phyloP scores from a whole-genome alignment of 2,888 invertebrate species.

The Lycocerus yunnanus region DNA sequence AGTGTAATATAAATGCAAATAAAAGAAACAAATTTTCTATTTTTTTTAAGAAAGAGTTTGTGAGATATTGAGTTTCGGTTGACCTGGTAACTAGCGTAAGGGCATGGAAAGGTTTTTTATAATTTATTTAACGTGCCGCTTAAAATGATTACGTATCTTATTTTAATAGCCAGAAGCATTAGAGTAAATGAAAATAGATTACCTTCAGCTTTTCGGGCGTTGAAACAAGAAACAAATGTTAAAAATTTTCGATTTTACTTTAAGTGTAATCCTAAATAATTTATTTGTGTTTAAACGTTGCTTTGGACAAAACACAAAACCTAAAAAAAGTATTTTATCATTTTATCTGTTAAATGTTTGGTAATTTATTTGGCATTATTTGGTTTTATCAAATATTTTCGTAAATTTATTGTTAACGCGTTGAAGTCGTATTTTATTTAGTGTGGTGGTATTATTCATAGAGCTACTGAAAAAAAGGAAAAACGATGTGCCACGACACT shows the following conservation, averaged over 20 bases:
- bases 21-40: constrained; percentile 8
- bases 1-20: constrained; percentile 30
- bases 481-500: constrained; percentile 1
- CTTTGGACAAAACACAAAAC: not conserved
- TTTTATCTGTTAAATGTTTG: constrained; percentile 1
- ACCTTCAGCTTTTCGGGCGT: constrained; percentile 5
- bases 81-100: not conserved
- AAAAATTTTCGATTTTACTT: constrained; percentile 6
- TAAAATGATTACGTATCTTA: constrained; percentile 20
- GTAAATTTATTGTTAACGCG: not conserved
- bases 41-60: constrained; percentile 5
- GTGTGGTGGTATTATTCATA: constrained; percentile 12
- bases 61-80: not conserved
- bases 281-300: constrained; percentile 13
- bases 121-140: constrained; percentile 17
- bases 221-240: constrained; percentile 1
- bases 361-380: not conserved
- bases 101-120: constrained; percentile 2
- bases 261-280: constrained; percentile 13
- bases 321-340: not conserved
- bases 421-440: not conserved
- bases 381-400: not conserved
- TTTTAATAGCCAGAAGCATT: constrained; percentile 21
- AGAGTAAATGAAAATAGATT: constrained; percentile 22
- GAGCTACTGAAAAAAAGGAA: constrained; percentile 9